Evolutionary conservation across 1,140 invertebrate species (phyloP).

Genomic region (Penaeus indicus): DNA sequence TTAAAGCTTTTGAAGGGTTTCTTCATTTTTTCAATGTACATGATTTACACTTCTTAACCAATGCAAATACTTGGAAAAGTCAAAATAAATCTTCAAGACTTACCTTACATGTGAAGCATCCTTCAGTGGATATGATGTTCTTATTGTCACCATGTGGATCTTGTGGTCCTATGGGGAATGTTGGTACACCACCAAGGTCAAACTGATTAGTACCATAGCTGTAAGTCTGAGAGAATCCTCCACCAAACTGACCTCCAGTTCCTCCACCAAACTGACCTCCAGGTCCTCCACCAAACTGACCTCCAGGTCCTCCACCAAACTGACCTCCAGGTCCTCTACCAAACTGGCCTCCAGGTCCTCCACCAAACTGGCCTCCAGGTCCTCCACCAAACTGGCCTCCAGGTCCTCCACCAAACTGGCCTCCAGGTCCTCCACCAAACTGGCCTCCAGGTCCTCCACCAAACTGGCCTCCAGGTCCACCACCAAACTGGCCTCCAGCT

Average conservation of each 20-base stretch:
- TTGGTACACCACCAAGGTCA: constrained; percentile 61
- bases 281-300: not conserved
- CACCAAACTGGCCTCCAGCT: constrained; percentile 17
- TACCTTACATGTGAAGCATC: constrained; percentile 91
- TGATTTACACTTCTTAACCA: not conserved
- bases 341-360: not conserved
- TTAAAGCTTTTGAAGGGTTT: no score
- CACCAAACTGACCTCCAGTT: constrained; percentile 24
- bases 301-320: constrained; percentile 1
- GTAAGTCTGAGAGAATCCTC: not conserved
- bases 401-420: constrained; percentile 27
- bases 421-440: constrained; percentile 6
- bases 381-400: constrained; percentile 18
- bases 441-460: constrained; percentile 34
- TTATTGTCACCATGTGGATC: constrained; percentile 74
- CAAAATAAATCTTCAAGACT: constrained; percentile 45
- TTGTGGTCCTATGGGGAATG: constrained; percentile 78
- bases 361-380: constrained; percentile 28
- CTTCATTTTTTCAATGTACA: not conserved
- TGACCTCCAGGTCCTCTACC: not conserved
- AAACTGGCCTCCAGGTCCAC: constrained; percentile 6
- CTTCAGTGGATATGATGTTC: constrained; percentile 87
- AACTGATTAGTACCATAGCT: constrained; percentile 26
- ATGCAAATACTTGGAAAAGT: not conserved
- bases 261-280: constrained; percentile 14